These are phyloP conservation scores for Arrhopalites spinosus DNA, from an alignment of 2,888 invertebrate genomes.

Conservation along the genomic window DNA sequence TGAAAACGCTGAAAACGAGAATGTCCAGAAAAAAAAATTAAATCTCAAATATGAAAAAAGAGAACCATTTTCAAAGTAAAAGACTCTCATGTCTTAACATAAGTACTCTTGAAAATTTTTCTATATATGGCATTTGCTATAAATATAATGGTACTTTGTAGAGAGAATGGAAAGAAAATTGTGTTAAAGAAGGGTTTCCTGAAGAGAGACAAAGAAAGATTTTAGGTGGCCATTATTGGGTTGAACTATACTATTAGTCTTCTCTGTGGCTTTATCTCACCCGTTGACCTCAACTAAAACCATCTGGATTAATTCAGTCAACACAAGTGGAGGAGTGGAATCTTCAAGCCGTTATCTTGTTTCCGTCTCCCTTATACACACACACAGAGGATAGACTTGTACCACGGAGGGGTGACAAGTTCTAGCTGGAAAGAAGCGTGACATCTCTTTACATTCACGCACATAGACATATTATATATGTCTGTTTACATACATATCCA, in stretches of 20 bases:
- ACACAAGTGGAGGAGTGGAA: not conserved
- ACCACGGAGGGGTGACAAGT: not conserved
- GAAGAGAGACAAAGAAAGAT: no score
- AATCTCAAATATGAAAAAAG: no score
- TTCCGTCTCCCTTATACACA: not conserved
- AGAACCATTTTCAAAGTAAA: no score
- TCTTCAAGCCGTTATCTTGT: not conserved
- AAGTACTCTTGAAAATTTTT: no score
- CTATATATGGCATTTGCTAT: no score
- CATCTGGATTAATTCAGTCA: not conserved
- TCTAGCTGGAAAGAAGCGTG: not conserved
- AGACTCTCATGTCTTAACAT: no score
- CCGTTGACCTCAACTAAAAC: constrained; percentile 19
- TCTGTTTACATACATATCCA: no score
- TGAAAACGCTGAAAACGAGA: no score
- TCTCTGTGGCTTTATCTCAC: constrained; percentile 10
- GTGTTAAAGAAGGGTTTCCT: no score
- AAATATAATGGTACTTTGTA: no score
- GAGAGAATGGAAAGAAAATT: no score
- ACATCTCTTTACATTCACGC: not conserved
- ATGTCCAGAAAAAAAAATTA: no score
- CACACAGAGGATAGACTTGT: not conserved
- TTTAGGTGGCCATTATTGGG: not conserved
- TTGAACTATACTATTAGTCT: not conserved
- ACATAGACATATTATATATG: not conserved